A percentile compares a stretch with the other conserved stretches of the same genome.
phyloP scores from a whole-genome alignment of 1,140 invertebrate genomes.

The Acromyrmex charruanus region DNA sequence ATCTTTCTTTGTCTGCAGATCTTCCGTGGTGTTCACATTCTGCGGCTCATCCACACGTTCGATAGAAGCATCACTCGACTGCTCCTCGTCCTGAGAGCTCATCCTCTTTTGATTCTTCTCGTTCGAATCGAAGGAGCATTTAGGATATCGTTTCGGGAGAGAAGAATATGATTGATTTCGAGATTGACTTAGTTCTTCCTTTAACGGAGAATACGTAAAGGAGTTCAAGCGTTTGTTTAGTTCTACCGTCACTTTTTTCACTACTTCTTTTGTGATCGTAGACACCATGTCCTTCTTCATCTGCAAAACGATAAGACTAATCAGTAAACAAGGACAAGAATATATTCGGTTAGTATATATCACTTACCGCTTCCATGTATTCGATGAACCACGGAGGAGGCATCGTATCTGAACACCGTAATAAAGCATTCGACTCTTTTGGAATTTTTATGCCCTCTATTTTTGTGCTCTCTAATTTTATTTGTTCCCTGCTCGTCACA shows the following conservation, averaged over 20 bases:
- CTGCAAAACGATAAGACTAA: neutral
- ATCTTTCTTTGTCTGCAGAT: neutral
- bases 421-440: neutral
- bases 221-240: slow-evolving; percentile 5
- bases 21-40: neutral
- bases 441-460: neutral
- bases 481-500: neutral
- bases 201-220: neutral
- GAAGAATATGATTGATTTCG: neutral
- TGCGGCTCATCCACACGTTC: slow-evolving; percentile 10
- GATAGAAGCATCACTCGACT: slow-evolving; percentile 18
- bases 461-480: neutral
- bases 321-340: neutral
- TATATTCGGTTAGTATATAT: no score
- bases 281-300: slow-evolving; percentile 46
- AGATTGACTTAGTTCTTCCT: neutral
- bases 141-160: neutral
- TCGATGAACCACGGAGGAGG: slow-evolving; percentile 60
- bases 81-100: slow-evolving; percentile 26
- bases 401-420: neutral
- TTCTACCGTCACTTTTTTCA: neutral
- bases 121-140: neutral
- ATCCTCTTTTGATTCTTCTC: slow-evolving; percentile 22
- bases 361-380: no score
- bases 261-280: slow-evolving; percentile 14